Base-by-base conservation (phyloP, 2,113 vertebrate species). In the Cochlearius cochlearius region DNA sequence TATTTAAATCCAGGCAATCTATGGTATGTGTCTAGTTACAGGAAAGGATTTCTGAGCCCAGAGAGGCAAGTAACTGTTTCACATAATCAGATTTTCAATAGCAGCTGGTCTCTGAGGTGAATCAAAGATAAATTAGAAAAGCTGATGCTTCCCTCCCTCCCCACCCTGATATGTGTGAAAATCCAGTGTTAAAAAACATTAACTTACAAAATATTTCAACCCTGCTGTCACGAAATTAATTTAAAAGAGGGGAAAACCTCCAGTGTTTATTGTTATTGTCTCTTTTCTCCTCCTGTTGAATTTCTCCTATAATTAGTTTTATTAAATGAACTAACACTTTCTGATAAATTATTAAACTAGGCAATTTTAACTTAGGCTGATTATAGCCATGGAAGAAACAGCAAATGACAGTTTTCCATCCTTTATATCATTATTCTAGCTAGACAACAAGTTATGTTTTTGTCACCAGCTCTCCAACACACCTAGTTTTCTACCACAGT, bases 41-140 rank as follows among this genome's bases (percentile, higher is more conserved):
- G 62, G 12, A 85, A 91, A 69, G 8, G 15, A 86, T 75, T 94
- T 72, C 68, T 84, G 30, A 94, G 23, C 26, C 20, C 58, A 75
- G n/a, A 89, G 47, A 67, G 29, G 29, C 12, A 85, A 95, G 67
- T 50, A 73, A 36, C 47, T 89, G 12, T 47, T 94, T 90, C 38
- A 75, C 9, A 41, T 72, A 82, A 78, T 68, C 52, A 91, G 29
- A 41, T 88, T 90, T 96, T 76, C 36, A 82, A 39, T 71, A 81
- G 22, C 27, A 94, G 21, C 23, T 85, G 36, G 5, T 71, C n/a
- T 96, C 49, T 90, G 58, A 94, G 45, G 25, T 85, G 67, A 88
- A 82, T 53, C 43, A 85, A 74, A 87, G 29, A 78, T 38, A 71
- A 90, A 90, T 87, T 85, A 85, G 25, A 79, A 96, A 93, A 95